phyloP scores from a whole-genome alignment of 2,797 vertebrate species.

The Mormyrus proboscirostris region DNA sequence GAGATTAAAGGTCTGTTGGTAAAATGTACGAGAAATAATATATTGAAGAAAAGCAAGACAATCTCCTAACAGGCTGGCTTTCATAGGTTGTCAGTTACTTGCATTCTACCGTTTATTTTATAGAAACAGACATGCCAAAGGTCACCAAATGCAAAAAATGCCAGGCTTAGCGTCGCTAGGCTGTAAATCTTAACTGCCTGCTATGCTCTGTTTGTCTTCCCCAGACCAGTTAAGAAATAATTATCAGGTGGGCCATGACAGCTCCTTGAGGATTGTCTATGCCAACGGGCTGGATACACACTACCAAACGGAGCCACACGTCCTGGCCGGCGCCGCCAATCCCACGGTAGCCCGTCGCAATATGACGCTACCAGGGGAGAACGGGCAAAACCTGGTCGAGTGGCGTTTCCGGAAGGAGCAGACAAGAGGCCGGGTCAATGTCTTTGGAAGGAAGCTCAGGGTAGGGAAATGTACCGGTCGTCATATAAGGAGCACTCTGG shows the following conservation, averaged over 20 bases:
- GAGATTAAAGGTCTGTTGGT: neutral
- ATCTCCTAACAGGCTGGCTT: neutral
- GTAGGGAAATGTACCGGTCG: slow-evolving; percentile 47
- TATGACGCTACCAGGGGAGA: slow-evolving; percentile 91
- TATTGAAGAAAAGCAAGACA: neutral
- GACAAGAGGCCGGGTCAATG: slow-evolving; percentile 86
- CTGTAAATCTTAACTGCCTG: neutral
- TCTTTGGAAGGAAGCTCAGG: slow-evolving; percentile 93
- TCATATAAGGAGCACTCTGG: neutral
- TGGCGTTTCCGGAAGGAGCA: slow-evolving; percentile 98
- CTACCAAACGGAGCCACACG: slow-evolving; percentile 93
- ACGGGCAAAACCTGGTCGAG: slow-evolving; percentile 91
- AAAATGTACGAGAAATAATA: neutral
- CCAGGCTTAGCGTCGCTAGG: neutral
- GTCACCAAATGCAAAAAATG: neutral
- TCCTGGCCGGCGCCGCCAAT: slow-evolving; percentile 88
- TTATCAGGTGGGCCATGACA: slow-evolving; percentile 90
- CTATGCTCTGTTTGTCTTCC: slow-evolving; percentile 22
- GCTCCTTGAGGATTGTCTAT: slow-evolving; percentile 85
- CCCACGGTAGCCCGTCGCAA: slow-evolving; percentile 91
- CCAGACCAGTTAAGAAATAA: slow-evolving; percentile 90
- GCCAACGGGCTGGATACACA: slow-evolving; percentile 93
- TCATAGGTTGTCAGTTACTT: neutral
- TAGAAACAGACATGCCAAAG: neutral
- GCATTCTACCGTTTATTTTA: neutral